Evolutionary conservation across 2,113 vertebrate genomes (phyloP).

Genomic region (Alethe diademata): DNA sequence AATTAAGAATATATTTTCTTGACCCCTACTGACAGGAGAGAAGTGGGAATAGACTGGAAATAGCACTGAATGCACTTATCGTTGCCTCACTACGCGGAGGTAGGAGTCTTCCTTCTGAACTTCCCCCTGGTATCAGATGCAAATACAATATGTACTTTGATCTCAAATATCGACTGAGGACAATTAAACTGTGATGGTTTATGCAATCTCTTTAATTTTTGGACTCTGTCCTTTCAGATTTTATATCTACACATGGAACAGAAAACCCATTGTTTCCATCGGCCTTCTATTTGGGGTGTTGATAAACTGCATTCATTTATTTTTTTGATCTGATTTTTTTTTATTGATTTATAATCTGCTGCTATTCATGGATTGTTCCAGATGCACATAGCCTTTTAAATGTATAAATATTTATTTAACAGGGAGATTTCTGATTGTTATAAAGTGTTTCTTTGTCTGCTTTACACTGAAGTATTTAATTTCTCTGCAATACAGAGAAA

Average conservation of each 20-base stretch:
- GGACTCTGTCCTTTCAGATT: not conserved
- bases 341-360: not conserved
- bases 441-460: not conserved
- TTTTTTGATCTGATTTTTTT: not conserved
- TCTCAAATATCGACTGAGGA: not conserved
- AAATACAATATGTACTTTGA: not conserved
- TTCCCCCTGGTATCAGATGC: not conserved
- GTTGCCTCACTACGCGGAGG: rapidly evolving
- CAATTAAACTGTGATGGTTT: not conserved
- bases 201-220: not conserved
- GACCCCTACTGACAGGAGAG: not conserved
- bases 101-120: not conserved
- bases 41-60: not conserved
- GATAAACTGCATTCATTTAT: not conserved
- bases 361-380: not conserved
- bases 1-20: not conserved
- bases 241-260: not conserved
- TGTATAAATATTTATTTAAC: not conserved
- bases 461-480: not conserved
- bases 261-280: not conserved
- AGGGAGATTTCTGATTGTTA: not conserved
- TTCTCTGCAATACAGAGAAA: not conserved
- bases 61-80: not conserved
- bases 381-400: not conserved
- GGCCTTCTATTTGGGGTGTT: not conserved